phyloP scores from a whole-genome alignment of 1,140 invertebrate species.

The Thalassaphorura encarpata region DNA sequence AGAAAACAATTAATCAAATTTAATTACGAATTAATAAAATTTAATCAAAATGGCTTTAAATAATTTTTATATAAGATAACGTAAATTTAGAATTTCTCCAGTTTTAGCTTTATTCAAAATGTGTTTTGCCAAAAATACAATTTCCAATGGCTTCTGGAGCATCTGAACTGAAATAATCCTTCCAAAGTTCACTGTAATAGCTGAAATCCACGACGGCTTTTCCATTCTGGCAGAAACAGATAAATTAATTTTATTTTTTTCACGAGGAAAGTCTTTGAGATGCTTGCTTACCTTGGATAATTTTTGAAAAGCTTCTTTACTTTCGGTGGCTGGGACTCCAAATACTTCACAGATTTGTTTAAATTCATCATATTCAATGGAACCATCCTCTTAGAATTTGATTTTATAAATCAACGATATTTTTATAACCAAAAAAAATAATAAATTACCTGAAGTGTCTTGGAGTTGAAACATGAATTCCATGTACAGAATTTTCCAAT shows the following conservation, averaged over 20 bases:
- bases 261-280: constrained; percentile 37
- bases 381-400: constrained; percentile 50
- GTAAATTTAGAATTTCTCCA: no score
- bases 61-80: no score
- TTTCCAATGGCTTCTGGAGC: not conserved
- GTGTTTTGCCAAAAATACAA: constrained; percentile 13
- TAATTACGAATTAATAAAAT: no score
- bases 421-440: not conserved
- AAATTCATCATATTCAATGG: constrained; percentile 69
- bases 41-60: no score
- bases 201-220: constrained; percentile 37
- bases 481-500: constrained; percentile 67
- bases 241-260: not conserved
- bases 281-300: constrained; percentile 50
- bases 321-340: constrained; percentile 57
- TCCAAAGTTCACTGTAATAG: not conserved
- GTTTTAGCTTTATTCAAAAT: no score
- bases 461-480: constrained; percentile 77
- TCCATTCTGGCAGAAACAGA: constrained; percentile 41
- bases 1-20: no score
- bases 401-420: no score
- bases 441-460: constrained; percentile 56
- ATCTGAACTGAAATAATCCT: not conserved
- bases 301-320: constrained; percentile 61
- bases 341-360: constrained; percentile 65